Conservation (phyloP, 1,140 invertebrate genomes). For the Eciton burchellii region DNA sequence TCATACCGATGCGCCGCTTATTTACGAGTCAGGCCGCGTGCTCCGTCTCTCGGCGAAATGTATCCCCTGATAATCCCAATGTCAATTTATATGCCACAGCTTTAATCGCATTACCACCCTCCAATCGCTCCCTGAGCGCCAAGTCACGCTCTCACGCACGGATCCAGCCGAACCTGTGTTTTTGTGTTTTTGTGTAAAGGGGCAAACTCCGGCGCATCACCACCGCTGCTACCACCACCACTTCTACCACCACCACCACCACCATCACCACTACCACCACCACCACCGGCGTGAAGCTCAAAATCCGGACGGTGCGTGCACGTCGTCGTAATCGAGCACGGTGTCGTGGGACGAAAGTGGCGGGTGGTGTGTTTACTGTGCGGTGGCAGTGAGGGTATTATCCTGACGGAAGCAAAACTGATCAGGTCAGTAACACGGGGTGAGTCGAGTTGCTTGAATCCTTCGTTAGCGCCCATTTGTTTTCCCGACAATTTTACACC, state of each 20-base stretch:
- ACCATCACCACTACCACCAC: not conserved
- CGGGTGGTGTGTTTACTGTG: conserved; percentile 57
- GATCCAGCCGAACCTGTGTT: conserved; percentile 15
- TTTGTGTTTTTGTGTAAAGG: conserved; percentile 8
- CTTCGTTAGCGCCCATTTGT: conserved; percentile 5
- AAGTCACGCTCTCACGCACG: conserved; percentile 20
- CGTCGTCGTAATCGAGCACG: conserved; percentile 47
- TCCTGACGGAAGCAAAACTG: conserved; percentile 51
- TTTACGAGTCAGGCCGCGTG: not conserved
- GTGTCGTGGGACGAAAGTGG: conserved; percentile 59
- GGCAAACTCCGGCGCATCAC: not conserved
- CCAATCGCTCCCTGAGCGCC: not conserved
- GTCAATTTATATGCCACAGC: conserved; percentile 23
- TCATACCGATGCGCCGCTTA: not conserved
- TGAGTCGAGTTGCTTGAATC: conserved; percentile 35
- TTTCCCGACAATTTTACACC: not conserved
- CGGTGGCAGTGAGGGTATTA: conserved; percentile 57
- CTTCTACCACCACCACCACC: not conserved
- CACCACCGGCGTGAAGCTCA: conserved; percentile 17
- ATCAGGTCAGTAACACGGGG: conserved; percentile 59
- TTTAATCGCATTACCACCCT: conserved; percentile 7
- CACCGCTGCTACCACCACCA: not conserved
- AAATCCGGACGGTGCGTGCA: conserved; percentile 48
- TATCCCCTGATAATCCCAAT: conserved; percentile 3
- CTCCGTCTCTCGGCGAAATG: not conserved